phyloP scores from a whole-genome alignment of 1,140 invertebrate species.

The Macrocentrus cingulum region DNA sequence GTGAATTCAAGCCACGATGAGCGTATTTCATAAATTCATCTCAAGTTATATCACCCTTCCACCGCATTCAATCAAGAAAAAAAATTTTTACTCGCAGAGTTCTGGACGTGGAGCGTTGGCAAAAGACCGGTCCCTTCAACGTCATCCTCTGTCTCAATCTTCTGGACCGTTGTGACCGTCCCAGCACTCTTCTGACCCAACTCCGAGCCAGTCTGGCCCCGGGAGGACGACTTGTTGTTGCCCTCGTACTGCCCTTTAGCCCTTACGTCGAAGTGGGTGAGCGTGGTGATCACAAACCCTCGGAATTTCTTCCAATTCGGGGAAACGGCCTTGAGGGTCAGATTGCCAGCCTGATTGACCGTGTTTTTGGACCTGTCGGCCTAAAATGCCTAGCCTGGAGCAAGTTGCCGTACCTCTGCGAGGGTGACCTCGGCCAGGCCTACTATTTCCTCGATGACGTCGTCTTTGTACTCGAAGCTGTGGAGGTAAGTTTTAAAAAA shows the following conservation, averaged over 20 bases:
- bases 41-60: too few species aligned
- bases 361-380: constrained; percentile 72
- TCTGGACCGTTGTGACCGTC: constrained; percentile 84
- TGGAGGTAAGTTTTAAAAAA: constrained; percentile 31
- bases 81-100: constrained; percentile 64
- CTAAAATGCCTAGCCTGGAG: constrained; percentile 78
- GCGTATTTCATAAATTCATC: constrained; percentile 1
- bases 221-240: constrained; percentile 74
- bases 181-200: constrained; percentile 71
- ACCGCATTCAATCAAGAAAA: too few species aligned
- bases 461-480: constrained; percentile 70
- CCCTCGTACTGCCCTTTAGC: constrained; percentile 84
- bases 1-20: neutral
- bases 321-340: constrained; percentile 80
- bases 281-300: constrained; percentile 68
- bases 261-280: constrained; percentile 85
- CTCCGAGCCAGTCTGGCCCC: constrained; percentile 68
- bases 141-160: constrained; percentile 87
- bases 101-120: constrained; percentile 77
- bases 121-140: constrained; percentile 66
- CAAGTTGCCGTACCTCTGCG: constrained; percentile 88
- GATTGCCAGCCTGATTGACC: constrained; percentile 67
- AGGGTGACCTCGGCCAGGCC: constrained; percentile 88
- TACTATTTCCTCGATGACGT: constrained; percentile 91
- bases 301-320: constrained; percentile 68